These are phyloP conservation scores for Scrobipalpa atriplicella DNA, from an alignment of 2,888 invertebrate species.

Conservation along the genomic window DNA sequence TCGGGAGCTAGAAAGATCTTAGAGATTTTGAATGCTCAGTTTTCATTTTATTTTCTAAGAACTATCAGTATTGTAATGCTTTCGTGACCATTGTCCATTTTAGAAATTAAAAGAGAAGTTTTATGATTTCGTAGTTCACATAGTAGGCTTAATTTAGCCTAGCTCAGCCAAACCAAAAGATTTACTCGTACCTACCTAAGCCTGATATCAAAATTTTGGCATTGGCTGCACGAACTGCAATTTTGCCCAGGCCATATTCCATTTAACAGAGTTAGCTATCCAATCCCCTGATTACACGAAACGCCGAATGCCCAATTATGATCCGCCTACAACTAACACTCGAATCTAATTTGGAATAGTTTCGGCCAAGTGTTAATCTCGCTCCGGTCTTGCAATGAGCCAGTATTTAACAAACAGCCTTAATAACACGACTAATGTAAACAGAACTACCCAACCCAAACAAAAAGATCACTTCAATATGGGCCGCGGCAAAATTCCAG, in stretches of 20 bases:
- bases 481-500: constrained; percentile 23
- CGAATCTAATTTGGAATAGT: constrained; percentile 45
- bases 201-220: neutral
- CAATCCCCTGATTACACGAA: constrained; percentile 22
- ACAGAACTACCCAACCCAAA: constrained; percentile 32
- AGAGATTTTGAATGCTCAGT: too few relatives aligned
- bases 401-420: constrained; percentile 45
- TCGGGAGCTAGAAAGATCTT: too few relatives aligned
- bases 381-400: constrained; percentile 41
- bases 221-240: neutral
- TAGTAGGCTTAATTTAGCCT: too few relatives aligned
- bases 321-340: constrained; percentile 41
- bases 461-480: constrained; percentile 9
- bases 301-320: constrained; percentile 40
- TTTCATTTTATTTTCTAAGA: too few relatives aligned
- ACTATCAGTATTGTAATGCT: too few relatives aligned
- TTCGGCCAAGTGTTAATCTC: constrained; percentile 45
- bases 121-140: too few relatives aligned
- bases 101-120: too few relatives aligned
- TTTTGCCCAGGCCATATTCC: constrained; percentile 20
- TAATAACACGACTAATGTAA: constrained; percentile 39
- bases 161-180: too few relatives aligned
- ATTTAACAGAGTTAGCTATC: neutral
- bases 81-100: too few relatives aligned
- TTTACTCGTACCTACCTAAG: too few relatives aligned